Base-by-base conservation (phyloP, 1,140 invertebrate species). In the Aethina tumida region DNA sequence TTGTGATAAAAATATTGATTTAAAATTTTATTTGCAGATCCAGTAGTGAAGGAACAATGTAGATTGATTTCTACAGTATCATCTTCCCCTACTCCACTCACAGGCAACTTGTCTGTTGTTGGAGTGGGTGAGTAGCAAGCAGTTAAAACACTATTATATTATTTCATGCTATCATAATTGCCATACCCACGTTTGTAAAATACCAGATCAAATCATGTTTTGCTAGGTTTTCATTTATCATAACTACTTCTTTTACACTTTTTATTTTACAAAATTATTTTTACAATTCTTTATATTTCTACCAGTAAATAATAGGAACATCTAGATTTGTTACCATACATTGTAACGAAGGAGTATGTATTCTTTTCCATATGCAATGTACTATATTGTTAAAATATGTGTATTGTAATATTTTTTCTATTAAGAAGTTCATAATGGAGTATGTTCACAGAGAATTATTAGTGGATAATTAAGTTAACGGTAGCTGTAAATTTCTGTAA, bases 11-110 rank as follows among this genome's bases (percentile, higher is more conserved):
- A 28, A 10, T n/a, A 10, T 28, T n/a, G 15, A 20, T 5, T 33
- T 13, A 16, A 9, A 37, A 27, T 22, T 39, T 48, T 46, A 38
- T 41, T 68, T 75, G 33, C 69, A 91, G 86, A 84, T 73, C 86
- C 86, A 45, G 83, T 92, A 66, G 83, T 86, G 52, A 90, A 90
- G 71, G 86, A 91, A 60, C 83, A 89, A 65, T 81, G 76, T 50
- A 72, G 77, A 62, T 68, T 80, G 68, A 71, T 67, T 55, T 69
- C 73, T 44, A 66, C 71, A 61, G 65, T 71, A 41, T 73, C 73
- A 45, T 70, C 71, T 50, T 81, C 79, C 58, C 79, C 79, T 65
- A 81, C 79, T 65, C 78, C 78, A 55, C 66, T 77, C 59, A 66
- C 73, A 63, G 70, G 71, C 64, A 67, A 71, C 61, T 66, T 75